Conservation (phyloP, 2,113 vertebrate genomes). For the Seriola aureovittata region DNA sequence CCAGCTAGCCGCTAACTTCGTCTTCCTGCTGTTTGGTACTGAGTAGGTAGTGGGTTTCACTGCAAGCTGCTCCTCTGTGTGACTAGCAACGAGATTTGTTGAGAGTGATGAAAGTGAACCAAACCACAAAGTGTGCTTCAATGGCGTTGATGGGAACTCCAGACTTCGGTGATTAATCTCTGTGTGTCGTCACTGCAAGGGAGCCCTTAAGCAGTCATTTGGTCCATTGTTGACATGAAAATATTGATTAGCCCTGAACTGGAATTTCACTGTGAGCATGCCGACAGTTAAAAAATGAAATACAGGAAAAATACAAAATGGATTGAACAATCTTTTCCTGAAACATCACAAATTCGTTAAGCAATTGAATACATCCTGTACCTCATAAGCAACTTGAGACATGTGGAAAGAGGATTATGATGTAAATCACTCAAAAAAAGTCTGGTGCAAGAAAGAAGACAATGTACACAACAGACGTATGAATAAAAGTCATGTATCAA, state of each 20-base stretch:
- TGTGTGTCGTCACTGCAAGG: not conserved
- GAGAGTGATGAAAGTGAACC: not conserved
- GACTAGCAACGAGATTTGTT: not conserved
- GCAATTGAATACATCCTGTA: conserved; percentile 19
- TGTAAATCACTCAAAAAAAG: not conserved
- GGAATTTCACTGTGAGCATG: not conserved
- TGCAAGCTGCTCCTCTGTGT: not conserved
- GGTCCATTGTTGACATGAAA: not conserved
- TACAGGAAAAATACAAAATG: not conserved
- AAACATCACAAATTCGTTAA: not conserved
- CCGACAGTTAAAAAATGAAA: not conserved
- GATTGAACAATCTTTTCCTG: not conserved
- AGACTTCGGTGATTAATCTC: not conserved
- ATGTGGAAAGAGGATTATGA: conserved; percentile 28
- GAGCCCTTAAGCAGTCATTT: not conserved
- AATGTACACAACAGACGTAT: not conserved
- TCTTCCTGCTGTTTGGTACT: not conserved
- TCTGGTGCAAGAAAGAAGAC: conserved; percentile 22
- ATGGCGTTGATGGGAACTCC: not conserved
- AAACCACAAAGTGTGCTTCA: not conserved
- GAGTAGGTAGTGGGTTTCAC: not conserved
- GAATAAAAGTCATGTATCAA: conserved; percentile 46
- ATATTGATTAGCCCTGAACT: not conserved
- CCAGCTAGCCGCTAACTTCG: not conserved
- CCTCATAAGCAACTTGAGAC: not conserved